phyloP scores from a whole-genome alignment of 2,888 invertebrate species.

The Linnaemya vulpina region DNA sequence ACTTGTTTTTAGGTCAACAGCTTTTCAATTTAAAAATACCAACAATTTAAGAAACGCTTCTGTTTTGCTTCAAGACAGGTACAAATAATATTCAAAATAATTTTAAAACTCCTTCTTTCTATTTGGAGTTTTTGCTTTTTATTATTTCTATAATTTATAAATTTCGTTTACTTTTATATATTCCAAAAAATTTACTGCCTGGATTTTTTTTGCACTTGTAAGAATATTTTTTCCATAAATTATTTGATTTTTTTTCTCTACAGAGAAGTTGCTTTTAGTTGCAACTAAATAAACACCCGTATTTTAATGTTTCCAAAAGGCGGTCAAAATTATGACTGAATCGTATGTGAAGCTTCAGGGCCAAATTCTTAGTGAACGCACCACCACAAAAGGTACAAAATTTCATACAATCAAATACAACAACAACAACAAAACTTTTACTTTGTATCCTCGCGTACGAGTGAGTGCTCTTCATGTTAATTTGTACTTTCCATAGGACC shows the following conservation, averaged over 20 bases:
- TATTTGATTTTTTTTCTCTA: constrained; percentile 43
- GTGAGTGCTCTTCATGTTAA: constrained; percentile 29
- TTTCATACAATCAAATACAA: background rate
- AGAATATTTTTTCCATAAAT: constrained; percentile 67
- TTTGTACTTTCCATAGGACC: constrained; percentile 28
- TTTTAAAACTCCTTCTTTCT: background rate
- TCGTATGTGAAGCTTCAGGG: constrained; percentile 73
- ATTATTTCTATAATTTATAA: background rate
- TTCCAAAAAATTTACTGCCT: constrained; percentile 19
- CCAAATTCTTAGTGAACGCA: constrained; percentile 71
- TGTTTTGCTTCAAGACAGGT: background rate
- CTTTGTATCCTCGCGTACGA: constrained; percentile 21
- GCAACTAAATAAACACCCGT: constrained; percentile 74
- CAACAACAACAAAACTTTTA: constrained; percentile 19
- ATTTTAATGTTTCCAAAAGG: constrained; percentile 79
- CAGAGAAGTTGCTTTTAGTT: constrained; percentile 46
- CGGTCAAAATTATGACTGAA: constrained; percentile 81
- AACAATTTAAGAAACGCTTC: constrained; percentile 33
- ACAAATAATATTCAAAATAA: background rate
- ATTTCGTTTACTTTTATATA: constrained; percentile 1
- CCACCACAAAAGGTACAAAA: constrained; percentile 44
- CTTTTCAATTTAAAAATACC: constrained; percentile 42
- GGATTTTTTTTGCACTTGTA: constrained; percentile 57
- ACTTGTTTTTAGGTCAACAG: constrained; percentile 59
- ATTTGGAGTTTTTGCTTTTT: constrained; percentile 1